Evolutionary conservation across 2,797 vertebrate species (phyloP), one percentile per base, ranked within the genome.

Genomic region (Antrozous pallidus): DNA sequence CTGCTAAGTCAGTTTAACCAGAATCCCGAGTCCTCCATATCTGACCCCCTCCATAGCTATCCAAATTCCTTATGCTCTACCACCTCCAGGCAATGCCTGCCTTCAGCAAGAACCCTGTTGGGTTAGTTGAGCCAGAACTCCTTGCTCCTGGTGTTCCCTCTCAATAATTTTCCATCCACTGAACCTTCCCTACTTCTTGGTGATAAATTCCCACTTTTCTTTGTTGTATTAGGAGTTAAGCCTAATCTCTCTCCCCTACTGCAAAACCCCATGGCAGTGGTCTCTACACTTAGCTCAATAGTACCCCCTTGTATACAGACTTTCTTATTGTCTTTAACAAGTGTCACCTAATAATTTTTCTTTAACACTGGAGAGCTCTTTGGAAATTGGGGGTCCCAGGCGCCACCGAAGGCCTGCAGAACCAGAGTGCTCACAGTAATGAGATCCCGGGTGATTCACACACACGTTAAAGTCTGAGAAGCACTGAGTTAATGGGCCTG

Each of bases 341-440:
- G 63, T 28, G 63, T 36, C 63, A 38, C 2, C 51, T 54, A 49
- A 63, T 79, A 45, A 18, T 81, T 73, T 79, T 94, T 45, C 17
- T 85, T 73, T 54, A 85, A 31, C 33, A 51, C 36, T 14, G 20
- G 49, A 33, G 47, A 86, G 22, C 56, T 36, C 54, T 65, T 81
- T 73, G 73, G 74, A 75, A 45, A 77, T 1, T 12, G n/a, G 28
- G 51, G 31, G 6, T 49, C 56, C 78, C 31, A 9, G 8, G 84
- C 7, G n/a, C 20, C 36, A 7, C 40, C 33, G 31, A 47, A 33
- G 36, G 40, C 58, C 45, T 80, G 1, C 67, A 20, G 28, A 77
- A 69, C 67, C 51, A 40, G 42, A 69, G 40, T 0, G 0, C 2
- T 3, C 26, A 18, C 0, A 0, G 56, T 33, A 31, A 20, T 9